Evolutionary conservation across 2,888 invertebrate species (phyloP), one percentile per base, ranked within the genome.

Genomic region (Brenthis ino): DNA sequence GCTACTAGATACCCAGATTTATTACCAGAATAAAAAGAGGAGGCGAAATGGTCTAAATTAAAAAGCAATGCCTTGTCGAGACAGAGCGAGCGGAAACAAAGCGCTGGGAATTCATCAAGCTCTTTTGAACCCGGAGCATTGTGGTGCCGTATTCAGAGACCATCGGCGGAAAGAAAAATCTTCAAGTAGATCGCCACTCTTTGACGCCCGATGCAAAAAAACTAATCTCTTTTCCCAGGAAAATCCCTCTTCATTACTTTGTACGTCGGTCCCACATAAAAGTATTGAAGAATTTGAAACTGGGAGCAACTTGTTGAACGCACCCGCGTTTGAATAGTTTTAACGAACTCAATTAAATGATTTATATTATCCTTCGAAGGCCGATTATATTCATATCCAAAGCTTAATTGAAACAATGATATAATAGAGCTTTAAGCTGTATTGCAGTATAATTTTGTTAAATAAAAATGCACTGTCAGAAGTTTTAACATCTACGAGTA

Each of bases 61-160:
- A 91, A 91, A 91, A 89, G 91, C 89, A 86, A 91, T 91, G 91
- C 88, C 88, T 88, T 85, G 87, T 86, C 85, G 88, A 84, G 87
- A 82, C 84, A 85, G 88, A 90, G 86, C 88, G 85, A 83, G 87
- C 85, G 86, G 88, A 91, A 91, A 92, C 92, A 91, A 92, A 91
- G 91, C 84, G 80, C 83, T 83, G 83, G 82, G 85, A 86, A 91
- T 91, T 92, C 91, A 92, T 92, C 91, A 92, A 86, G 91, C 86
- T 89, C 91, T 90, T 91, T 91, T 91, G 90, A 91, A 88, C 91
- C 83, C 85, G 77, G 77, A 80, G 83, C 85, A 90, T 88, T 90
- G 88, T 89, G 88, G 86, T 83, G 81, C 86, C 74, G 78, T 76
- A 88, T 87, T 88, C 89, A 85, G 82, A 82, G 86, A 81, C 86